Evolutionary conservation across 1,140 invertebrate species (phyloP), one percentile per base, ranked within the genome.

Genomic region (Trichonephila inaurata): DNA sequence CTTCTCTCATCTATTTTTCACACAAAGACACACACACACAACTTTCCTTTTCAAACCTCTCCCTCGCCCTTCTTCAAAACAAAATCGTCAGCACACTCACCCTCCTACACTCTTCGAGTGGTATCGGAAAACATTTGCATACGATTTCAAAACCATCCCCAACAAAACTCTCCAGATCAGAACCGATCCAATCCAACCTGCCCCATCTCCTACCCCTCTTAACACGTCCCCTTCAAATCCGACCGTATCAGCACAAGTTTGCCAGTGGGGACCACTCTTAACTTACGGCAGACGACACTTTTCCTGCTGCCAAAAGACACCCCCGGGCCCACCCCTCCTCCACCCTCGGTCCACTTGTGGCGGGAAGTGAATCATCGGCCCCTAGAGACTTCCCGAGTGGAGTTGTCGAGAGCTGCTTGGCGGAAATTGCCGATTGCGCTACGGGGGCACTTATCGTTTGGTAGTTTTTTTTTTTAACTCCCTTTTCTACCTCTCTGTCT

Each of bases 181-280:
- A 51, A 12, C 6, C 62, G 21, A 64, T 64, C 62, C 62, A 64
- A 64, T 64, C 21, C 62, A 18, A 28, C 51, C 3, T 10, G 51
- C 51, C 10, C 51, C 51, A 12, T 51, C 51, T 12, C 51, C 51
- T 12, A 51, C 10, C 40, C 62, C 33, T 44, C 87, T 61, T 69
- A 21, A 64, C 24, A 16, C 8, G 58, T 62, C 18, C 85, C 24
- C 60, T 87, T 87, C 62, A 40, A 61, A 87, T 60, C 61, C 58
- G 10, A 19, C 85, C n/a, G 64, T 33, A 89, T 89, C 87, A 89
- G 87, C 87, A 89, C 28, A 28, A 66, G 64, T 89, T 89, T 66
- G 64, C 12, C n/a, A 51, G 51, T 51, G 60, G 87, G 87, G 87
- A 62, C 16, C 61, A 62, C 60, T 44, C 62, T 19, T 44, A 40